phyloP scores from a whole-genome alignment of 2,888 invertebrate species.

The Nephrotoma appendiculata region DNA sequence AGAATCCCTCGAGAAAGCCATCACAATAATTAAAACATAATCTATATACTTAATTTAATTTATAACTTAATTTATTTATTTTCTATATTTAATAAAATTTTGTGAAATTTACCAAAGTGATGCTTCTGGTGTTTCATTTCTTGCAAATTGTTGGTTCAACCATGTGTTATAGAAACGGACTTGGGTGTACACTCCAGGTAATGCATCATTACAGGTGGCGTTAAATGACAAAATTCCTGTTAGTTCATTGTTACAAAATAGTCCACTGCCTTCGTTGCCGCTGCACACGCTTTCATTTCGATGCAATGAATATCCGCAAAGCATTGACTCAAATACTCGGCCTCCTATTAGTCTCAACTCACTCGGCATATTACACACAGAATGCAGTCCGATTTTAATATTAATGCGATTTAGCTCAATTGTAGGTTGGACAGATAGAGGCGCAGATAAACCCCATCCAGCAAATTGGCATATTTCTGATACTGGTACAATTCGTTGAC shows the following conservation, averaged over 20 bases:
- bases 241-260: constrained; percentile 9
- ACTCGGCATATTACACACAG: constrained; percentile 6
- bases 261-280: constrained; percentile 9
- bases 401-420: not conserved
- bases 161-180: constrained; percentile 8
- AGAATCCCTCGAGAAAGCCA: constrained; percentile 52
- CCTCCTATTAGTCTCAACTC: not conserved
- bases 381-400: constrained; percentile 3
- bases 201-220: not conserved
- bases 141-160: constrained; percentile 8
- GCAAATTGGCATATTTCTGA: constrained; percentile 8
- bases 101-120: not conserved
- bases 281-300: constrained; percentile 2
- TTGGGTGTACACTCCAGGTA: constrained; percentile 11
- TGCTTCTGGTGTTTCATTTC: not conserved
- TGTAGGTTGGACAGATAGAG: not conserved
- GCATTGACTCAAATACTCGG: constrained; percentile 5
- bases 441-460: constrained; percentile 8
- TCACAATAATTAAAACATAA: constrained; percentile 22
- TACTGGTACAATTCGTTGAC: constrained; percentile 8
- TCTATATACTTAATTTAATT: not conserved
- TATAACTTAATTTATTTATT: not conserved
- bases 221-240: constrained; percentile 9
- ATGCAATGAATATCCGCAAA: constrained; percentile 1
- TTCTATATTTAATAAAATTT: not conserved